A percentile compares a stretch with the other conserved stretches of the same genome.
These are phyloP conservation scores for Drosophila santomea DNA, from an alignment of 1,140 invertebrate species.

Conservation along the genomic window DNA sequence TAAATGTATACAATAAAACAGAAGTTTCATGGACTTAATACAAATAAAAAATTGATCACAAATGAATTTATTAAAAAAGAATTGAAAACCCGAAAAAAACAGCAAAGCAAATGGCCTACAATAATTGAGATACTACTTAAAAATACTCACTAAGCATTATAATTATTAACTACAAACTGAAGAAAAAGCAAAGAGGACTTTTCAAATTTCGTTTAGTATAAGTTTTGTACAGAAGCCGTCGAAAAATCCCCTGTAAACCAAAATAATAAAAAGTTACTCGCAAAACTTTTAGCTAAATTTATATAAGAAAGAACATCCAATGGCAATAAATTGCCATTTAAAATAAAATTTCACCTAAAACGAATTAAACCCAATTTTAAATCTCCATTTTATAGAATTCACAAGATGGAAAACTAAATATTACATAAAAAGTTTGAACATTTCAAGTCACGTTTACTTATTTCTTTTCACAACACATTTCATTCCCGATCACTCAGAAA, in stretches of 20 bases:
- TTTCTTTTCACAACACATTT: constrained; percentile 28
- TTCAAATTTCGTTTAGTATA: constrained; percentile 16
- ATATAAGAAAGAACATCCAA: constrained; percentile 44
- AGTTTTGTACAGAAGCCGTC: constrained; percentile 24
- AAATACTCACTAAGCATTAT: constrained; percentile 63
- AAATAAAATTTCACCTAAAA: constrained; percentile 52
- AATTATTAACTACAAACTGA: constrained; percentile 35
- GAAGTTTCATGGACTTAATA: constrained; percentile 64
- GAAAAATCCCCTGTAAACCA: constrained; percentile 21
- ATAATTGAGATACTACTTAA: constrained; percentile 61
- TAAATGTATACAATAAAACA: constrained; percentile 42
- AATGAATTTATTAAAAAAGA: constrained; percentile 40
- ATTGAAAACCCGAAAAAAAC: constrained; percentile 24
- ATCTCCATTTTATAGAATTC: constrained; percentile 46
- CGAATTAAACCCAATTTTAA: constrained; percentile 44
- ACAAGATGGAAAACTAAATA: constrained; percentile 30
- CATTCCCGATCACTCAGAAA: constrained; percentile 20
- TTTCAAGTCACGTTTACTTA: constrained; percentile 43
- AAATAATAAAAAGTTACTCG: constrained; percentile 44
- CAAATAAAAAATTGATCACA: constrained; percentile 34
- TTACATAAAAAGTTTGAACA: constrained; percentile 36
- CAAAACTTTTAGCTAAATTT: constrained; percentile 67
- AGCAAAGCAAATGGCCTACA: constrained; percentile 34
- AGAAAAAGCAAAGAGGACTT: constrained; percentile 7
- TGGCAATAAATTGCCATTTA: constrained; percentile 41